Evolutionary conservation across 2,113 vertebrate species (phyloP).

Genomic region (Pedetes capensis): DNA sequence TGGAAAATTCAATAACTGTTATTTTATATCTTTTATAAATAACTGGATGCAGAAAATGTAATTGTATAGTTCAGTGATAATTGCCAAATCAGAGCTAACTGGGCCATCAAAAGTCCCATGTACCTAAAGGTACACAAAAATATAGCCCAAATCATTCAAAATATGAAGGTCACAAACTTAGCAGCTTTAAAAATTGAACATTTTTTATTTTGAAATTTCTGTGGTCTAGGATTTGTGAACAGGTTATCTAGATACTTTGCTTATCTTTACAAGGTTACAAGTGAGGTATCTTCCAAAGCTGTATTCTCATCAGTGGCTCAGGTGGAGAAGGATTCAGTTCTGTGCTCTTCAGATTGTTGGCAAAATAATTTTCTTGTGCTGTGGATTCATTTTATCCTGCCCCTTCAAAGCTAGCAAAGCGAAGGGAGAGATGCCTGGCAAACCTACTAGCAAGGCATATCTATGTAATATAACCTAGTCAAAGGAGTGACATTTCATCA

Average conservation of each 20-base stretch:
- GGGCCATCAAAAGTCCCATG: conserved; percentile 92
- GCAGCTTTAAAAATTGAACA: neutral
- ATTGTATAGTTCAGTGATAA: too few relatives aligned
- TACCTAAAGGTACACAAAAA: conserved; percentile 89
- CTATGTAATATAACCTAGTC: neutral
- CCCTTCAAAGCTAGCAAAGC: neutral
- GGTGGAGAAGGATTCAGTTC: neutral
- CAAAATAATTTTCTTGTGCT: neutral
- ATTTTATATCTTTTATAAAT: conserved; percentile 97
- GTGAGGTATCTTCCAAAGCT: neutral
- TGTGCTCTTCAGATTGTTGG: neutral
- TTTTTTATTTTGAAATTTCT: neutral
- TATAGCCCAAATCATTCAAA: conserved; percentile 90
- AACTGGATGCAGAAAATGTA: conserved; percentile 95
- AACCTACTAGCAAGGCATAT: neutral
- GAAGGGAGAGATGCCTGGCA: neutral
- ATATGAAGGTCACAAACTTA: conserved; percentile 83
- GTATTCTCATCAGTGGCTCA: neutral
- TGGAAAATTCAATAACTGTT: conserved; percentile 94
- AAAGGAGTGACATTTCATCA: neutral
- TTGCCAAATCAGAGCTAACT: conserved; percentile 92
- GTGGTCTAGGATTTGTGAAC: neutral
- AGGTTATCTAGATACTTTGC: neutral
- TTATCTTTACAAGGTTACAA: neutral
- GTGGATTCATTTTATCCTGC: neutral